phyloP scores from a whole-genome alignment of 2,113 vertebrate genomes.

The Forbesichthys papilliferus region DNA sequence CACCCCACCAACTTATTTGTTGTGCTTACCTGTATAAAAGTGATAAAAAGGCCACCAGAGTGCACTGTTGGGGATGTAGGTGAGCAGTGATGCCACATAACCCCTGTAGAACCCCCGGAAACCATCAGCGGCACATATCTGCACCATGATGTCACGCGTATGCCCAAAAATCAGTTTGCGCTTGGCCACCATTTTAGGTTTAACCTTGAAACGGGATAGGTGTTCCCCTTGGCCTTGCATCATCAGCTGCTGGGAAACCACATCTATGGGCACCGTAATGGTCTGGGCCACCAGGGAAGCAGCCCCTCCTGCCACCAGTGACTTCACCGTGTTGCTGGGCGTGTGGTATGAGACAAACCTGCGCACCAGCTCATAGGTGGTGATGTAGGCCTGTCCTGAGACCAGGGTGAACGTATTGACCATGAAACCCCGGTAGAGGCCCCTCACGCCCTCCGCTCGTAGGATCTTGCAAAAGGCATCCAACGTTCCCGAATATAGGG shows the following conservation, averaged over 20 bases:
- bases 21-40: slow-evolving; percentile 87
- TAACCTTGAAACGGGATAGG: slow-evolving; percentile 86
- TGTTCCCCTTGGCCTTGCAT: slow-evolving; percentile 90
- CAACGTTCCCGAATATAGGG: slow-evolving; percentile 88
- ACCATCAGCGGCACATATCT: slow-evolving; percentile 89
- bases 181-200: slow-evolving; percentile 58
- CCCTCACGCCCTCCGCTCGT: slow-evolving; percentile 79
- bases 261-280: slow-evolving; percentile 95
- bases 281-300: slow-evolving; percentile 95
- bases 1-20: no score
- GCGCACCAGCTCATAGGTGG: slow-evolving; percentile 92
- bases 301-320: slow-evolving; percentile 88
- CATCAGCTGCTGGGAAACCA: slow-evolving; percentile 96
- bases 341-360: slow-evolving; percentile 86
- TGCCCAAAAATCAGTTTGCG: slow-evolving; percentile 83
- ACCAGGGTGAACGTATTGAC: slow-evolving; percentile 93
- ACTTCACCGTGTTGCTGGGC: slow-evolving; percentile 89
- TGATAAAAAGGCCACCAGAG: slow-evolving; percentile 99
- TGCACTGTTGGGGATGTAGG: slow-evolving; percentile 97
- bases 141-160: slow-evolving; percentile 86
- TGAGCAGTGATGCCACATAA: slow-evolving; percentile 92
- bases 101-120: slow-evolving; percentile 92
- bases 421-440: slow-evolving; percentile 93
- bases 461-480: slow-evolving; percentile 94
- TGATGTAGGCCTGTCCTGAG: slow-evolving; percentile 94